Evolutionary conservation across 2,797 vertebrate genomes (phyloP).

Genomic region (Bothrops alternatus): DNA sequence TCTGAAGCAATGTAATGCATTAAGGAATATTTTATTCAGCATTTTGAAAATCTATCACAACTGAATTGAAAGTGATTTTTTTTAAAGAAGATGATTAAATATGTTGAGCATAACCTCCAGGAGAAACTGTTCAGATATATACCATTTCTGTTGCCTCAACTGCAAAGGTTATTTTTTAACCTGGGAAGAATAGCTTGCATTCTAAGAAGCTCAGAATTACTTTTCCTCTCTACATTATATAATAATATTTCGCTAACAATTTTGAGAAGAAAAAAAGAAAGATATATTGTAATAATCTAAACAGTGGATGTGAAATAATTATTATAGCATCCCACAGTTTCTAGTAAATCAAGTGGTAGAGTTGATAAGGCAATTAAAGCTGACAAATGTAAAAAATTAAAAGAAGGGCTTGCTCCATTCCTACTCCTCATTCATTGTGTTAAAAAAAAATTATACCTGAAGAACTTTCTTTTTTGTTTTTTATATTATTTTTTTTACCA

Average conservation of each 20-base stretch:
- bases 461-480: background rate
- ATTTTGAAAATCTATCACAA: background rate
- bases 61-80: conserved; percentile 13
- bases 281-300: background rate
- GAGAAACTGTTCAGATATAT: background rate
- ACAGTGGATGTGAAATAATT: background rate
- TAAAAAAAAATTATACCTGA: background rate
- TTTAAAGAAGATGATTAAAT: background rate
- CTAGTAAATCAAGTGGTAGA: background rate
- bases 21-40: conserved; percentile 12
- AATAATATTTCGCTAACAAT: background rate
- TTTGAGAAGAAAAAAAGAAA: background rate
- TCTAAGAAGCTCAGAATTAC: background rate
- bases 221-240: background rate
- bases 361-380: background rate
- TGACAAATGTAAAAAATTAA: no score
- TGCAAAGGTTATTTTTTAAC: background rate
- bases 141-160: background rate
- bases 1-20: background rate
- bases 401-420: background rate
- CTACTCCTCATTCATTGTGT: background rate
- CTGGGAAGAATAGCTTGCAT: background rate
- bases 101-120: background rate
- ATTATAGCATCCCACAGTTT: background rate
- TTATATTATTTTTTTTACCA: background rate